A percentile compares a stretch with the other conserved stretches of the same genome.
Conservation (phyloP, 2,113 vertebrate genomes). For the Callopanchax toddi region DNA sequence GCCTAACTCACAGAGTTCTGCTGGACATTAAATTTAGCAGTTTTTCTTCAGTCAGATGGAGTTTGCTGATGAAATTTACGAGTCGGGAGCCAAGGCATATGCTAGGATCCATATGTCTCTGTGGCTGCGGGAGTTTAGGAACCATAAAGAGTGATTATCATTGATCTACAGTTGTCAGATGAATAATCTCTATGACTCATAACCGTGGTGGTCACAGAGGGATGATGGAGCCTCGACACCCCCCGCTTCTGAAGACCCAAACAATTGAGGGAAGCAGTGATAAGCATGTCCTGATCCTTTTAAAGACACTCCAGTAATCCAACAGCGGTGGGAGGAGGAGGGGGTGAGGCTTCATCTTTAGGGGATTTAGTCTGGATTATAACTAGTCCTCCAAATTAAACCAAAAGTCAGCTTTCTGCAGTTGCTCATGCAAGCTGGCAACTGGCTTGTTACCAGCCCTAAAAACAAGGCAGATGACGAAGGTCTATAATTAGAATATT, state of each 20-base stretch:
- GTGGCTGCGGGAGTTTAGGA: slow-evolving; percentile 57
- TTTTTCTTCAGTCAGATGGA: slow-evolving; percentile 35
- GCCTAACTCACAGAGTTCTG: slow-evolving; percentile 9
- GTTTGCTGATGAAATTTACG: slow-evolving; percentile 27
- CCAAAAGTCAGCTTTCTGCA: slow-evolving; percentile 81
- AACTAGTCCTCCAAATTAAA: slow-evolving; percentile 85
- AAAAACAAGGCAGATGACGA: slow-evolving; percentile 63
- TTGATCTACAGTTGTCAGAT: slow-evolving; percentile 69
- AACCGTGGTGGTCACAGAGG: slow-evolving; percentile 48
- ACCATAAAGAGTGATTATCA: slow-evolving; percentile 67
- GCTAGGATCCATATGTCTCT: slow-evolving; percentile 58
- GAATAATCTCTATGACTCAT: slow-evolving; percentile 68
- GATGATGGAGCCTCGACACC: slow-evolving; percentile 48
- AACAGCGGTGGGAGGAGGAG: slow-evolving; percentile 48
- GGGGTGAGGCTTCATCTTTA: slow-evolving; percentile 77
- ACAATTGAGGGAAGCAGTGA: slow-evolving; percentile 77
- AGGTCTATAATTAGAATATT: slow-evolving; percentile 73
- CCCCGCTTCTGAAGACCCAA: slow-evolving; percentile 63
- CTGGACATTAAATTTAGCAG: slow-evolving; percentile 32
- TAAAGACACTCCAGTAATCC: slow-evolving; percentile 82
- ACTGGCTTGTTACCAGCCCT: slow-evolving; percentile 69
- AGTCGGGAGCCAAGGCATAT: slow-evolving; percentile 29
- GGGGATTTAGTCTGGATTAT: slow-evolving; percentile 83
- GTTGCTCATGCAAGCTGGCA: slow-evolving; percentile 79
- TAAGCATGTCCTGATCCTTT: slow-evolving; percentile 83